Conservation (phyloP, 1,140 invertebrate genomes). For the Coptotermes formosanus region DNA sequence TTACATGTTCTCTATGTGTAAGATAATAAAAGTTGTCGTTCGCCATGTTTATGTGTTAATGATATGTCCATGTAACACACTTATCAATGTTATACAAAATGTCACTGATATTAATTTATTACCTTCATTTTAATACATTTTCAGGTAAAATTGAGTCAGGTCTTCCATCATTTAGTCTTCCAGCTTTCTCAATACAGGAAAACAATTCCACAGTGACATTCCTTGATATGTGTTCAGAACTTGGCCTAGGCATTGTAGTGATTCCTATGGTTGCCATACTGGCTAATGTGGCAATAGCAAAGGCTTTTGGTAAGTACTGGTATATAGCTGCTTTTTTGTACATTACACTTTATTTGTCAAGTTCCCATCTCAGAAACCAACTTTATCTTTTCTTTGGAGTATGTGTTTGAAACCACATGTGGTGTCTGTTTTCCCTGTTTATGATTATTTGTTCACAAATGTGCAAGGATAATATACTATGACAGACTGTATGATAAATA, state of each 20-base stretch:
- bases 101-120: not conserved
- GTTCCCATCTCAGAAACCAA: too few relatives aligned
- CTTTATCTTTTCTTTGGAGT: too few relatives aligned
- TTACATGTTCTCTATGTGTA: too few relatives aligned
- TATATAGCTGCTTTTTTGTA: too few relatives aligned
- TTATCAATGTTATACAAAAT: not conserved
- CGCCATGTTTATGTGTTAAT: not conserved
- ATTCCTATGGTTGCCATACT: constrained; percentile 70
- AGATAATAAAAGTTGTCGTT: too few relatives aligned
- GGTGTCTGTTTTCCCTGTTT: too few relatives aligned
- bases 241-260: constrained; percentile 66
- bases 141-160: constrained; percentile 60
- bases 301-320: constrained; percentile 64
- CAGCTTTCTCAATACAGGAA: constrained; percentile 50
- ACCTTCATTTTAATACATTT: constrained; percentile 31
- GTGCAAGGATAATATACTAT: too few relatives aligned
- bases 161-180: constrained; percentile 55
- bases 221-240: constrained; percentile 57
- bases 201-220: constrained; percentile 59
- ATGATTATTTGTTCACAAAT: too few relatives aligned
- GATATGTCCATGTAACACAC: not conserved
- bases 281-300: constrained; percentile 77
- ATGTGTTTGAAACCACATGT: too few relatives aligned
- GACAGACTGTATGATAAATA: too few relatives aligned
- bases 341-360: too few relatives aligned